Evolutionary conservation across 2,113 vertebrate genomes (phyloP), one percentile per base, ranked within the genome.

Genomic region (Austrofundulus limnaeus): DNA sequence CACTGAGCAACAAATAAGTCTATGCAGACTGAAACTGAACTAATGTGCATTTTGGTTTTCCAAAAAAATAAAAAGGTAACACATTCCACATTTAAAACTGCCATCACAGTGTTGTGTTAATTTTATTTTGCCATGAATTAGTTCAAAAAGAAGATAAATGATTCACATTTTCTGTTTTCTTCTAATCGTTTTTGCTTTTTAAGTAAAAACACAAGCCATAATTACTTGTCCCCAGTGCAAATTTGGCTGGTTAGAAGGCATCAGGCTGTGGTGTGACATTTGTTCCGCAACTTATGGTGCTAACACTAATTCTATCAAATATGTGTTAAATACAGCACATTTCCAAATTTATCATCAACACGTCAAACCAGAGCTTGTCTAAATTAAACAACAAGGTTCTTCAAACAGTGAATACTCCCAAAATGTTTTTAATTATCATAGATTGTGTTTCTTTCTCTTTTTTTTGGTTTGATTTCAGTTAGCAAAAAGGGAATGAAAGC

Each of bases 301-400:
- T 37, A 62, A 72, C 61, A 62, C 70, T 88, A 90, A 91, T 90
- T 83, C 84, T 65, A 72, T 89, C 70, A 87, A 80, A 90, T 74
- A 46, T 74, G 66, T n/a, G 42, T n/a, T 43, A 8, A 43, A 43
- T 17, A 43, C 42, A 17, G 2, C 42, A n/a, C 16, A n/a, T 13
- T 43, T 17, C 5, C 17, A n/a, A 17, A 9, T 43, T 43, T 34
- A 34, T 1, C 31, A 34, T 9, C 31, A 34, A 10, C 42, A 43
- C 17, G 17, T 43, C 42, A 16, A 42, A 14, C 14, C 14, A n/a
- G 17, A 43, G 16, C 4, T 7, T 11, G 31, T 10, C 31, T 9
- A 9, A 34, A 43, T n/a, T 43, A n/a, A 43, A n/a, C 3, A 2
- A n/a, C n/a, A 16, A n/a, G 12, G n/a, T 43, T 66, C 10, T 34